Base-by-base conservation (phyloP, 2,888 invertebrate genomes). In the Elmis aenea region DNA sequence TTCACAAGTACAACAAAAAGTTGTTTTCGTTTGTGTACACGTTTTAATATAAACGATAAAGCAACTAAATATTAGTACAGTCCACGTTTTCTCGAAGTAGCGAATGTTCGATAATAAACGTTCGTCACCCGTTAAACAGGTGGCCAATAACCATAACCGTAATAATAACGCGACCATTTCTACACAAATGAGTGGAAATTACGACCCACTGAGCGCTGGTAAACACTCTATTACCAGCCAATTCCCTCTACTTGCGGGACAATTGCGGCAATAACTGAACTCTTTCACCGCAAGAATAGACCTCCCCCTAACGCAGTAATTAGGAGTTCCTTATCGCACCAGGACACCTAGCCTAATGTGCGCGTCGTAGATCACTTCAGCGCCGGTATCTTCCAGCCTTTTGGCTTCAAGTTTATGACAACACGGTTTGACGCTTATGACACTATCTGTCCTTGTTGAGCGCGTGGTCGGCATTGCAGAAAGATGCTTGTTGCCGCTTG, bases 101-200 rank as follows among this genome's bases (percentile, higher is more conserved):
- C 30, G 15, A 37, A 41, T 37, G 41, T 37, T 41, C 41, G 37
- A 41, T 41, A n/a, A 41, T 33, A 51, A 51, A 51, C 50, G 52
- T 48, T 53, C 53, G 51, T 53, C 54, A 54, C 50, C 48, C 46
- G 48, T 46, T 51, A 65, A 69, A 69, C 69, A 69, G 69, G 69
- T 69, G 69, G 69, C 67, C 69, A 69, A 69, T 69, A 69, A 69
- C 69, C 67, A 67, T 68, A 68, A 68, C 66, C 66, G 66, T 69
- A 67, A 67, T 68, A 66, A 68, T 68, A 67, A 66, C 67, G 64
- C 65, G 64, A 67, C 67, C 66, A 63, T 69, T 67, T 64, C 69
- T 67, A 68, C 68, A 67, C 67, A 69, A 69, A 69, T 69, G 69
- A 68, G 66, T 67, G 58, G 66, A 67, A 68, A 68, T 68, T 68